Evolutionary conservation across 1,140 invertebrate genomes (phyloP).

Genomic region (Scylla paramamosain): DNA sequence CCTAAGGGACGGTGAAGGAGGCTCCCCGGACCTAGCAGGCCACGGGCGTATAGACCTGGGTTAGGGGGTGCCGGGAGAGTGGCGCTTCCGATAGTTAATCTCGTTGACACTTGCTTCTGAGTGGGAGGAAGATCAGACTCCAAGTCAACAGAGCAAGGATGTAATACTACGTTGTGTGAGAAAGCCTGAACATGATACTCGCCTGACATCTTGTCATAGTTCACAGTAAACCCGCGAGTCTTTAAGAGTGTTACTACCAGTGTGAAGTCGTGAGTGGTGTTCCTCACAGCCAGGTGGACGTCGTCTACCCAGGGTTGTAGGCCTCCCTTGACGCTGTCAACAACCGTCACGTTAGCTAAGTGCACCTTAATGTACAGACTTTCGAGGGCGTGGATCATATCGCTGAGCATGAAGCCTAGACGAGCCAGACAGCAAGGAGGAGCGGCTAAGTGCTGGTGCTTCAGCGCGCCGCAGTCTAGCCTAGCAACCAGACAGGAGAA

Average conservation of each 20-base stretch:
- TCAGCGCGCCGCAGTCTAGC: conserved; percentile 63
- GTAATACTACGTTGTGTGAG: not conserved
- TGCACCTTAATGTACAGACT: conserved; percentile 77
- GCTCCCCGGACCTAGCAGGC: conserved; percentile 78
- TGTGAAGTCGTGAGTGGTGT: not conserved
- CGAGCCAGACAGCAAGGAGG: conserved; percentile 77
- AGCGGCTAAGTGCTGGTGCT: conserved; percentile 44
- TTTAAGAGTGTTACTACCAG: conserved; percentile 48
- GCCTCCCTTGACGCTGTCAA: conserved; percentile 79
- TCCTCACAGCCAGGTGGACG: conserved; percentile 76
- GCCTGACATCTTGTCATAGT: not conserved
- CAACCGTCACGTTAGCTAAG: conserved; percentile 78
- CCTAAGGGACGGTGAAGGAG: conserved; percentile 77
- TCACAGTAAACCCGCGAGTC: conserved; percentile 69
- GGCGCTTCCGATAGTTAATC: conserved; percentile 77
- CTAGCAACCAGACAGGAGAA: conserved; percentile 77
- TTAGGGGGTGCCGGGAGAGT: conserved; percentile 78
- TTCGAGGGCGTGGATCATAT: conserved; percentile 55
- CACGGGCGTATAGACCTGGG: conserved; percentile 79
- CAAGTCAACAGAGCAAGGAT: conserved; percentile 52
- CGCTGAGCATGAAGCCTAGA: conserved; percentile 66
- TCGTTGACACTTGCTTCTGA: conserved; percentile 76
- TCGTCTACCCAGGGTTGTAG: conserved; percentile 79
- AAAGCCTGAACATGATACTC: not conserved
- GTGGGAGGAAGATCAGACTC: conserved; percentile 59